Base-by-base conservation (phyloP, 2,888 invertebrate species). In the Spilarctia lutea region DNA sequence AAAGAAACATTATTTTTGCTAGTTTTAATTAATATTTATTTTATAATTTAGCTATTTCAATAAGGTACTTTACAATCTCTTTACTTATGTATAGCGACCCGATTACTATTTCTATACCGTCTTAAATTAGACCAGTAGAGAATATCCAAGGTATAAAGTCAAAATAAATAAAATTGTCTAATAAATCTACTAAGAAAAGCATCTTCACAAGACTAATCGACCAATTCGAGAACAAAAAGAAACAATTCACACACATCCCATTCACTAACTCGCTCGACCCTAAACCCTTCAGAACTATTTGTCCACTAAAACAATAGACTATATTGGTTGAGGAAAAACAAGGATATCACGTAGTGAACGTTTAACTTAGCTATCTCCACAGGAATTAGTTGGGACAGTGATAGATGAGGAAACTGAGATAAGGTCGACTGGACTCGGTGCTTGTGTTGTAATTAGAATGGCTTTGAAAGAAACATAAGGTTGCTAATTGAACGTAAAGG, bases 341-440 rank as follows among this genome's bases (percentile, higher is more conserved):
- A 33, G 65, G 45, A 72, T 39, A 75, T 73, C 73, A 73, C 77
- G 77, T 77, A 80, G 77, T 71, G 20, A 80, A 60, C 80, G 78
- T 80, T 84, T 85, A 81, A 74, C 74, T 72, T 45, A 11, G 69
- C 78, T 85, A 84, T 83, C 85, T 85, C 65, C 35, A 72, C 75
- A 81, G 77, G 84, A 84, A 84, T 84, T 84, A 80, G 85, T 77
- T 71, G 65, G n/a, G 84, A 84, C 84, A 85, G 73, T 84, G 84
- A 84, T 79, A 75, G 85, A 84, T 84, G 81, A 74, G 39, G 63
- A n/a, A 60, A 65, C 71, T 60, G 74, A 83, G 85, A 85, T 83
- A 83, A 75, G 73, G 71, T 74, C 66, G 60, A 66, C n/a, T 72
- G 70, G 73, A 79, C 68, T 65, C 74, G 72, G 68, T 78, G 71